A percentile compares a stretch with the other conserved stretches of the same genome.
Evolutionary conservation across 2,797 vertebrate species (phyloP).

Genomic region (Echiichthys vipera): DNA sequence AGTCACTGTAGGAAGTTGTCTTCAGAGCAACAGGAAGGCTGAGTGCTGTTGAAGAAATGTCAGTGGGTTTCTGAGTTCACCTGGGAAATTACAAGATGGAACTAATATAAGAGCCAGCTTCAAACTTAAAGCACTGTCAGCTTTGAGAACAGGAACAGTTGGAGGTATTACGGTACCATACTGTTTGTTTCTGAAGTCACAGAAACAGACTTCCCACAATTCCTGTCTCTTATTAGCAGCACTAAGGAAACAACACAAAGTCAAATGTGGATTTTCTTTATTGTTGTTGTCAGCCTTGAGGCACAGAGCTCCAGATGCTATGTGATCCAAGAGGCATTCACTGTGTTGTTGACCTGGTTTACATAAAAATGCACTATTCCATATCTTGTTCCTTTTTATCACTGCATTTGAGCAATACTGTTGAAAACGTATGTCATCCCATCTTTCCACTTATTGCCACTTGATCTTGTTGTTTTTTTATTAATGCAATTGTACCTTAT

Average conservation of each 20-base stretch:
- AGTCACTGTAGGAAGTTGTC: constrained; percentile 13
- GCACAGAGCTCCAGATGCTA: constrained; percentile 20
- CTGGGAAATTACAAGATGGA: constrained; percentile 41
- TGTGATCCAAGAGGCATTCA: constrained; percentile 30
- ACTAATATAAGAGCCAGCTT: constrained; percentile 13
- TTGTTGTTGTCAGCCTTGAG: constrained; percentile 21
- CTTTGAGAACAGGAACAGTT: neutral
- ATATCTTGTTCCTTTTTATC: no score
- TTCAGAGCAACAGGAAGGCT: constrained; percentile 1
- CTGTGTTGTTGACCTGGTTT: constrained; percentile 7
- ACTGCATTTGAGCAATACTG: no score
- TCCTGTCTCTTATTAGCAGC: constrained; percentile 21
- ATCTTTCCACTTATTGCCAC: no score
- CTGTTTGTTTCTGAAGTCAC: constrained; percentile 19
- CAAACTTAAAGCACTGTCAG: constrained; percentile 13
- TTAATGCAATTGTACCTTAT: no score
- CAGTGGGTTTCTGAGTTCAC: constrained; percentile 30
- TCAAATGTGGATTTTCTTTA: constrained; percentile 13
- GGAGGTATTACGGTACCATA: neutral
- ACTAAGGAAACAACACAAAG: neutral
- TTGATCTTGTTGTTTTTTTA: no score
- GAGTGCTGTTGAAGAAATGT: constrained; percentile 22
- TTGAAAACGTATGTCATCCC: no score
- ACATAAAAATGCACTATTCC: no score
- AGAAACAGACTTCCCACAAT: neutral